These are phyloP conservation scores for Enteromius radiatus DNA, from an alignment of 2,797 vertebrate species.

Conservation along the genomic window DNA sequence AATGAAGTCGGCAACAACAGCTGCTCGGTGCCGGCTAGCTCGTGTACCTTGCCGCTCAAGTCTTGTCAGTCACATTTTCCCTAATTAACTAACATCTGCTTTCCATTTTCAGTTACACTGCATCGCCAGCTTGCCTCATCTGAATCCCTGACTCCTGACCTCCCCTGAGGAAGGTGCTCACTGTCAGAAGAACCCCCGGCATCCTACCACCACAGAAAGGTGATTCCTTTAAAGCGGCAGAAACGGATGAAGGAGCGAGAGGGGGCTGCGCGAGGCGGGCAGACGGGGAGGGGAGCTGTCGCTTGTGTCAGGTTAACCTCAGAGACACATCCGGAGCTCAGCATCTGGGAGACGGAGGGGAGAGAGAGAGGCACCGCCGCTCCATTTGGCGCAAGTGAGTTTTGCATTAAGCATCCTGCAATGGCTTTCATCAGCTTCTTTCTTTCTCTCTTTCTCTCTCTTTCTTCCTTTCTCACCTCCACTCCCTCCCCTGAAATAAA, in stretches of 20 bases:
- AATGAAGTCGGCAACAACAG: conserved; percentile 92
- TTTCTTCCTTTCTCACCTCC: conserved; percentile 30
- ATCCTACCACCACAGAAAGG: conserved; percentile 67
- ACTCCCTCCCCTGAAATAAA: conserved; percentile 20
- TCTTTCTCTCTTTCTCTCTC: conserved; percentile 50
- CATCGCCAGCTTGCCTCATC: conserved; percentile 93
- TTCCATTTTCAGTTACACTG: conserved; percentile 94
- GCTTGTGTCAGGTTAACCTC: conserved; percentile 58
- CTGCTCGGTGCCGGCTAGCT: conserved; percentile 91
- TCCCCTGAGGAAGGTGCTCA: conserved; percentile 88
- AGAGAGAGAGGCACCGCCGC: conserved; percentile 57
- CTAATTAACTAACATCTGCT: conserved; percentile 99
- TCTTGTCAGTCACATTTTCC: conserved; percentile 99
- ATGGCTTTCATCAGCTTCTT: conserved; percentile 60
- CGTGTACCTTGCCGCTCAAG: conserved; percentile 89
- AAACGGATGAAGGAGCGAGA: conserved; percentile 59
- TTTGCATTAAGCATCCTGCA: conserved; percentile 65
- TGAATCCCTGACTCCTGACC: conserved; percentile 96
- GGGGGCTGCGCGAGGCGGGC: conserved; percentile 43
- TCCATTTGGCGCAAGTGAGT: conserved; percentile 59
- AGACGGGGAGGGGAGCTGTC: conserved; percentile 52
- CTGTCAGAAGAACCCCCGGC: conserved; percentile 78
- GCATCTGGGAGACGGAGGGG: conserved; percentile 64
- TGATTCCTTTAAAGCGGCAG: conserved; percentile 65
- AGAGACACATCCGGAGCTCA: conserved; percentile 61